These are phyloP conservation scores for Epistrophella euchroma DNA, from an alignment of 2,888 invertebrate genomes.

Conservation along the genomic window DNA sequence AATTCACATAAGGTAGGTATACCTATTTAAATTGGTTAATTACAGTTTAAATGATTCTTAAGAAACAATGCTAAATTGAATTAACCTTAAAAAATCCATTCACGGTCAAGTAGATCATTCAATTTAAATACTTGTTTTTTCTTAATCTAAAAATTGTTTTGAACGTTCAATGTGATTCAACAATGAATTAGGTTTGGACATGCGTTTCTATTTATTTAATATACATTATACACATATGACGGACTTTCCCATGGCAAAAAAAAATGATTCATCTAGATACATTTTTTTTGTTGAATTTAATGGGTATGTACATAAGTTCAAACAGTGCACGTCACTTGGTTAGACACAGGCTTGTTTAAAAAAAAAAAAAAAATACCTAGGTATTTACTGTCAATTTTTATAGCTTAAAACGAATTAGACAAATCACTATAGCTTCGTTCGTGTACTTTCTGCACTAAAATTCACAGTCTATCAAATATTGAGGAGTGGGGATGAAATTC, in stretches of 20 bases:
- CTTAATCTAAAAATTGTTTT: not conserved
- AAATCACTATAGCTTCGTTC: no score
- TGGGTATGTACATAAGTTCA: not conserved
- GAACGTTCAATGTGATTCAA: not conserved
- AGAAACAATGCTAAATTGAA: slow-evolving; percentile 34
- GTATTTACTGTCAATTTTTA: no score
- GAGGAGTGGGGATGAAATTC: no score
- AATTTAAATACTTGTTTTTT: slow-evolving; percentile 5
- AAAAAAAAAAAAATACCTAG: no score
- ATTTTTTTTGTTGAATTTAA: slow-evolving; percentile 19
- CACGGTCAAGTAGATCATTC: slow-evolving; percentile 40
- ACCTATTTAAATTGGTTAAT: slow-evolving; percentile 1
- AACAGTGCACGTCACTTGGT: not conserved
- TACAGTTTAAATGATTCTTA: not conserved
- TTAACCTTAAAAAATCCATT: slow-evolving; percentile 54
- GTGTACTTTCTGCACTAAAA: no score
- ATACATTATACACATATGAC: not conserved
- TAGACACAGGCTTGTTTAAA: not conserved
- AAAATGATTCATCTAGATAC: slow-evolving; percentile 23
- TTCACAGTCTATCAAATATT: no score
- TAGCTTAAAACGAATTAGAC: no score
- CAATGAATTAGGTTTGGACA: not conserved
- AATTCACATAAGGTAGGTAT: no score
- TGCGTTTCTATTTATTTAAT: slow-evolving; percentile 24
- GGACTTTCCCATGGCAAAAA: slow-evolving; percentile 17